Evolutionary conservation across 2,113 vertebrate genomes (phyloP).

Genomic region (Oxygymnocypris stewartii): DNA sequence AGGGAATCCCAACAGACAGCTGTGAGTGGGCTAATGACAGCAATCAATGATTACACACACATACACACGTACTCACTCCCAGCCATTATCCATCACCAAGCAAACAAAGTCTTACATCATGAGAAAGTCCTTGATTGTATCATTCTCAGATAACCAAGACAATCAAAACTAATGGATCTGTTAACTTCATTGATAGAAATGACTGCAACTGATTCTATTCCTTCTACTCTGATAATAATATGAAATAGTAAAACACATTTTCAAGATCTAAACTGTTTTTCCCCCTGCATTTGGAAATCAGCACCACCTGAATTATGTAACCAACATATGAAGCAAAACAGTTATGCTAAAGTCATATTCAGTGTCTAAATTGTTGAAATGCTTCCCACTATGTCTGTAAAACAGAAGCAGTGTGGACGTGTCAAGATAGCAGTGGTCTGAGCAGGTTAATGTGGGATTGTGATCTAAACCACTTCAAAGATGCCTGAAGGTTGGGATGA

Average conservation of each 20-base stretch:
- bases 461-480: neutral
- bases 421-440: neutral
- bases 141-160: neutral
- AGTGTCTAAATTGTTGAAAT: neutral
- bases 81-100: slow-evolving; percentile 5
- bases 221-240: neutral
- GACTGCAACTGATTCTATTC: neutral
- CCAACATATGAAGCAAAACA: neutral
- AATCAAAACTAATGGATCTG: neutral
- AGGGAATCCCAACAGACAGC: slow-evolving; percentile 22
- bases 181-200: neutral
- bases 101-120: slow-evolving; percentile 9
- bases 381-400: neutral
- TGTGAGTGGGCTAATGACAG: slow-evolving; percentile 24
- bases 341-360: neutral
- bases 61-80: neutral
- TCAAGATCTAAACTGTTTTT: neutral
- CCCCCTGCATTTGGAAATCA: neutral
- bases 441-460: slow-evolving; percentile 1
- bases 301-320: neutral
- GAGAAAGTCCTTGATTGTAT: slow-evolving; percentile 17
- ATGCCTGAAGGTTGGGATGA: slow-evolving; percentile 9
- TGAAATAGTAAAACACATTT: neutral
- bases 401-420: neutral
- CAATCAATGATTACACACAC: slow-evolving; percentile 5